These are phyloP conservation scores for Stegostoma tigrinum DNA, from an alignment of 2,113 vertebrate species.

Conservation along the genomic window DNA sequence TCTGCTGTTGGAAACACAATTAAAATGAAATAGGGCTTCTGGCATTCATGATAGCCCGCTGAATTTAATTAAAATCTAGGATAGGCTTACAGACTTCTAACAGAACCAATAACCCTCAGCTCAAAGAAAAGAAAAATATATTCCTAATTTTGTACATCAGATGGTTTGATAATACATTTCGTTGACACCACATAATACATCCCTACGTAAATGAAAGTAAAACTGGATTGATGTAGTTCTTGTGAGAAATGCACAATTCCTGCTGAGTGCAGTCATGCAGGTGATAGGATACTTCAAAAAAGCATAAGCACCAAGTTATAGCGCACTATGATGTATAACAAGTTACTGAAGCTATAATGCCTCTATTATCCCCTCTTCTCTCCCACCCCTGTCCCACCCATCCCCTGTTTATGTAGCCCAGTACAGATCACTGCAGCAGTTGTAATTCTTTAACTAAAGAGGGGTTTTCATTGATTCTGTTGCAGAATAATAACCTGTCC, in stretches of 20 bases:
- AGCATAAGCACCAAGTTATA: conserved; percentile 16
- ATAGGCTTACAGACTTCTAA: neutral
- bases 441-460: conserved; percentile 18
- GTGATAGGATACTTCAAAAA: neutral
- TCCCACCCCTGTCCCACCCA: neutral
- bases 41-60: neutral
- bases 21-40: neutral
- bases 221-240: neutral
- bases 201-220: neutral
- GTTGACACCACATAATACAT: neutral
- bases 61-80: neutral
- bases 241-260: conserved; percentile 20
- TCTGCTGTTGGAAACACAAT: neutral
- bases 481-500: conserved; percentile 11
- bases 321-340: neutral
- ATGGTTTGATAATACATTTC: neutral
- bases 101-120: neutral
- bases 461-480: neutral
- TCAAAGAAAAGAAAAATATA: neutral
- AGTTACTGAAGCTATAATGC: neutral
- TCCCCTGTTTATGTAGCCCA: neutral
- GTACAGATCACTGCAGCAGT: neutral
- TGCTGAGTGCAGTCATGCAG: neutral
- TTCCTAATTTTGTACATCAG: conserved; percentile 17
- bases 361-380: neutral